Conservation (phyloP, 1,140 invertebrate genomes). For the Tyrophagus putrescentiae region DNA sequence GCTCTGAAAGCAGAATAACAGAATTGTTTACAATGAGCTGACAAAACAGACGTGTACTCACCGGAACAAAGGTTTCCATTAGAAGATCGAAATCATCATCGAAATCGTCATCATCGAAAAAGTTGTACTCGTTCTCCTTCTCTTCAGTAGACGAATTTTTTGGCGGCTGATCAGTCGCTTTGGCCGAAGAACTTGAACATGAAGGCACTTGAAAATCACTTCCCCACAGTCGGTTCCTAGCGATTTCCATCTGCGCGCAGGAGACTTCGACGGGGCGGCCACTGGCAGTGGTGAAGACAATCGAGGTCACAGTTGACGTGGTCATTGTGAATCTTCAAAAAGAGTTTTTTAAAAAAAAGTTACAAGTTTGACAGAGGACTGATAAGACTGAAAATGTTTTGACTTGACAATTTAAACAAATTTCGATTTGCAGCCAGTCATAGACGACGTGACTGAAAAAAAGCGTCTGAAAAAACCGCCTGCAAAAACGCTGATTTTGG, state of each 20-base stretch:
- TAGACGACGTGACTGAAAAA: too few relatives aligned
- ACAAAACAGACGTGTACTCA: not conserved
- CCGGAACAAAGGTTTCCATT: not conserved
- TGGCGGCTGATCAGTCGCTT: too few relatives aligned
- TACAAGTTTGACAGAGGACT: too few relatives aligned
- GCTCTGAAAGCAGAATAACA: too few relatives aligned
- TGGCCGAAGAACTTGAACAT: too few relatives aligned
- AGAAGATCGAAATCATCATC: not conserved
- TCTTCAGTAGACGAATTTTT: not conserved
- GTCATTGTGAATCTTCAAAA: too few relatives aligned
- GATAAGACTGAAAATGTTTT: too few relatives aligned
- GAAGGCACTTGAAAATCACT: not conserved
- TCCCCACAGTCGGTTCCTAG: not conserved
- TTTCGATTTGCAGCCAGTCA: too few relatives aligned
- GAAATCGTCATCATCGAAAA: not conserved
- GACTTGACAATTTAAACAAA: too few relatives aligned
- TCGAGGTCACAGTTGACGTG: not conserved
- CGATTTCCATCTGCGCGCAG: not conserved
- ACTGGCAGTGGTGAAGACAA: constrained; percentile 8
- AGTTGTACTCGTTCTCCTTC: not conserved
- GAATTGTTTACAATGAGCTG: not conserved
- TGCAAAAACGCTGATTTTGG: too few relatives aligned
- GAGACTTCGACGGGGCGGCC: not conserved
- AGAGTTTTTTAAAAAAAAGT: too few relatives aligned
- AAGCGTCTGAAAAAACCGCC: too few relatives aligned